Evolutionary conservation across 2,888 invertebrate genomes (phyloP).

Genomic region (Chymomyza procnemis): DNA sequence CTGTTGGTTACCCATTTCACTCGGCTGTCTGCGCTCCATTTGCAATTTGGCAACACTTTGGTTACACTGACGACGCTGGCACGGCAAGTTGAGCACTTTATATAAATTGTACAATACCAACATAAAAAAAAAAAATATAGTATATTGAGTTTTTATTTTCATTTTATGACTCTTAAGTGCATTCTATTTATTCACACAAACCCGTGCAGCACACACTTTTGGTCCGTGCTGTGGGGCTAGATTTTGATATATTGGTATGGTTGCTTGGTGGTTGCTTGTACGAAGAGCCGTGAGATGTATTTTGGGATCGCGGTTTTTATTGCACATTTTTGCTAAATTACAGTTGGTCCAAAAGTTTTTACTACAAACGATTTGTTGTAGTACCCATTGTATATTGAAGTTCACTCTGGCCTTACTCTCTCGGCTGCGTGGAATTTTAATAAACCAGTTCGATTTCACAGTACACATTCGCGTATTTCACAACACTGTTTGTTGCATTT

Average conservation of each 20-base stretch:
- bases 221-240: constrained; percentile 10
- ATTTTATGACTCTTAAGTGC: constrained; percentile 64
- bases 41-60: constrained; percentile 68
- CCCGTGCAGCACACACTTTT: constrained; percentile 7
- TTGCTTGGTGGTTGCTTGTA: neutral
- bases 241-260: constrained; percentile 65
- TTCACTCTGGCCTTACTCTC: neutral
- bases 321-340: constrained; percentile 72
- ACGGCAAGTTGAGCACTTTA: constrained; percentile 54
- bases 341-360: constrained; percentile 65
- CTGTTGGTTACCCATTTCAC: neutral
- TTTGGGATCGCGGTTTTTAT: constrained; percentile 41
- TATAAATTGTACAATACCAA: constrained; percentile 68
- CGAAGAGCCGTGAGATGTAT: constrained; percentile 13
- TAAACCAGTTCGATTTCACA: constrained; percentile 39
- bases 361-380: constrained; percentile 43
- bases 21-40: constrained; percentile 44
- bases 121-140: neutral
- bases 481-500: neutral
- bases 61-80: constrained; percentile 53
- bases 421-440: constrained; percentile 69
- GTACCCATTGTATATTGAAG: constrained; percentile 20
- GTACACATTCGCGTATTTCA: neutral
- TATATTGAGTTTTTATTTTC: constrained; percentile 13
- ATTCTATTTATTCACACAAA: constrained; percentile 38